Percentiles rank a stretch among this genome's conserved stretches.
These are phyloP conservation scores for Ranitomeya imitator DNA, from an alignment of 2,113 vertebrate genomes.

Conservation along the genomic window DNA sequence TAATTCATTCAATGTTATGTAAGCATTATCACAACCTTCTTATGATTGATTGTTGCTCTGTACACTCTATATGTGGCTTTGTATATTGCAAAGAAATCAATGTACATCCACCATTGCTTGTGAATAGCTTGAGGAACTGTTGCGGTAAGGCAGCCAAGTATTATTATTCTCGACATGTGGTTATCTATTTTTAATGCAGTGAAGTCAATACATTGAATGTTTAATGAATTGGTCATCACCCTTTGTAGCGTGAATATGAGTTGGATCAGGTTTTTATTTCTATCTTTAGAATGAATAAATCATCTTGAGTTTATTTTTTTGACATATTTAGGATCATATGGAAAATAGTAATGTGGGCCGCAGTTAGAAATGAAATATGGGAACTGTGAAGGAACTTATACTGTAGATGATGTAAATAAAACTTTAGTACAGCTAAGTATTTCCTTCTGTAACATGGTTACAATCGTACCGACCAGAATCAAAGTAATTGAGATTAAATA, in stretches of 20 bases:
- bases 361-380: neutral
- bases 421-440: neutral
- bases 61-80: neutral
- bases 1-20: neutral
- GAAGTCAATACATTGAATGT: conserved; percentile 44
- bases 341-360: conserved; percentile 3
- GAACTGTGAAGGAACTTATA: neutral
- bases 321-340: conserved; percentile 39
- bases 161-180: neutral
- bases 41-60: neutral
- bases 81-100: neutral
- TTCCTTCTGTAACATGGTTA: neutral
- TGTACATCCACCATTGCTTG: neutral
- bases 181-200: conserved; percentile 37
- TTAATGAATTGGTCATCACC: conserved; percentile 32
- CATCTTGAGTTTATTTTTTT: conserved; percentile 4
- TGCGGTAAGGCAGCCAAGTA: neutral
- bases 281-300: neutral
- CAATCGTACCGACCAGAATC: neutral
- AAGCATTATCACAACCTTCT: neutral
- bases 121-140: conserved; percentile 5
- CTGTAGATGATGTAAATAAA: neutral
- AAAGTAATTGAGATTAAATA: neutral
- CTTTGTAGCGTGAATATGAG: conserved; percentile 16
- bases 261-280: conserved; percentile 8